Evolutionary conservation across 2,797 vertebrate genomes (phyloP), one percentile per base, ranked within the genome.

Genomic region (Dromococcyx pavoninus): DNA sequence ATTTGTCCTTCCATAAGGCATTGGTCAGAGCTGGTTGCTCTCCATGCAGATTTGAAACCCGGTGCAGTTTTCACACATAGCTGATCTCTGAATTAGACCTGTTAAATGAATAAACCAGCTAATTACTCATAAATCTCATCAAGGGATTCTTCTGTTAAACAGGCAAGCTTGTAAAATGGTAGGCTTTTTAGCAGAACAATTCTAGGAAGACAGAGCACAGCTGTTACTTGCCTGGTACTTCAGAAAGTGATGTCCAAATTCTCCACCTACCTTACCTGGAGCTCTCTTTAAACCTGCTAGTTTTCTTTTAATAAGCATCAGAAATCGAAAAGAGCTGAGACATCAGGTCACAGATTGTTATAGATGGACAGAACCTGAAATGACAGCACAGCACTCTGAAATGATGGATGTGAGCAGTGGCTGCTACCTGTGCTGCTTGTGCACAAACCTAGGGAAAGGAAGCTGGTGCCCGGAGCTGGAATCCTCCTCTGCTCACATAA

Each of bases 121-220:
- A 94, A 97, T 97, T 96, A 76, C 79, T 73, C 87, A 43, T 70
- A 90, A 97, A 96, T 95, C 94, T 94, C 93, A 88, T 88, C 92
- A 88, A 79, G 94, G 88, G 91, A 90, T 95, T 95, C 96, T 18
- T 64, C 60, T 17, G 48, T 85, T 76, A 2, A 28, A 73, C 91
- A 67, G 67, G 91, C 58, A 58, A 46, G 83, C 64, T 35, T 71
- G 32, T 57, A 60, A 7, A 39, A 4, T 2, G n/a, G n/a, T n/a
- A 80, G 44, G 89, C 39, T 41, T 71, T 88, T 75, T 32, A 83
- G 72, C 69, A 89, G 73, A 51, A 35, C 61, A 6, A 1, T 15
- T 50, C 25, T 24, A 17, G 53, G 78, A 28, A 86, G 85, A 53
- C n/a, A 0, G 5, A 23, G 19, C 2, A 2, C 13, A 33, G 30